These are phyloP conservation scores for Caenorhabditis becei DNA, from an alignment of 2,888 invertebrate genomes.

Conservation along the genomic window DNA sequence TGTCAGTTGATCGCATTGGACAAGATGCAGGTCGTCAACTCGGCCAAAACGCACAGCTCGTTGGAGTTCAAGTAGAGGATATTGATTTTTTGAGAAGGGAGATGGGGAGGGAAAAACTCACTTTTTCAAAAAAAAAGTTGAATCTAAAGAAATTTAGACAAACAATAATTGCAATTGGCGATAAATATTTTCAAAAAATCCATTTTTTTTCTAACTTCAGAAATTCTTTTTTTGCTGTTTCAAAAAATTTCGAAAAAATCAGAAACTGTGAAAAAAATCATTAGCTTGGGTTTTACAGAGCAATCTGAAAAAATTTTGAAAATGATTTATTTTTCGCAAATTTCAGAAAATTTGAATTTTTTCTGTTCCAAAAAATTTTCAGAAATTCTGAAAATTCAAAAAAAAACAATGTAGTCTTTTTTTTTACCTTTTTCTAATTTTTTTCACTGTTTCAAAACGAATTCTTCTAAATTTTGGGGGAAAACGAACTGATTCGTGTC, in stretches of 20 bases:
- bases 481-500: no score
- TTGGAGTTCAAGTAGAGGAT: background rate
- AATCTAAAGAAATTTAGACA: no score
- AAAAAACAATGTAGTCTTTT: no score
- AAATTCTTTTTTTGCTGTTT: background rate
- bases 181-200: no score
- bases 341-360: background rate
- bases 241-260: background rate
- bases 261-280: background rate
- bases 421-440: background rate
- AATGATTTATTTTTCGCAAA: background rate
- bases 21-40: background rate
- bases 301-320: background rate
- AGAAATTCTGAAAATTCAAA: background rate
- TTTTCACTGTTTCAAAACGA: background rate
- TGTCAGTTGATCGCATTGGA: slow-evolving; percentile 9
- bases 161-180: no score
- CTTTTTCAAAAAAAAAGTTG: background rate
- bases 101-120: background rate
- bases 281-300: no score
- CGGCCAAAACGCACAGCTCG: slow-evolving; percentile 30
- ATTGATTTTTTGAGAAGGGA: background rate
- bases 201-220: background rate
- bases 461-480: background rate
- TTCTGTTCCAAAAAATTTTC: slow-evolving; percentile 5